phyloP scores from a whole-genome alignment of 2,888 invertebrate species.

The Torymus auratus region DNA sequence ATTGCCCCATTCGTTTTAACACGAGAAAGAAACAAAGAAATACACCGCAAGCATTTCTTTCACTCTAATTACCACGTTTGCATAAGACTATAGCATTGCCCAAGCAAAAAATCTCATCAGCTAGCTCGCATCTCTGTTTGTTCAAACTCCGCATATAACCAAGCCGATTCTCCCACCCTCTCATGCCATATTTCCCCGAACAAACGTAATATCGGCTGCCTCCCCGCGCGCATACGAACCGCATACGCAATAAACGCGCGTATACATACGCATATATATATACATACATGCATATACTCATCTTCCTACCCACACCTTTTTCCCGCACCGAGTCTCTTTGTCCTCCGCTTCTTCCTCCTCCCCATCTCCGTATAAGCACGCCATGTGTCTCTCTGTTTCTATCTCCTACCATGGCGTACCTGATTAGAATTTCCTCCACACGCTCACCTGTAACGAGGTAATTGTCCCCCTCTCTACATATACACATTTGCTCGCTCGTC shows the following conservation, averaged over 20 bases:
- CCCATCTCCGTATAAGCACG: neutral
- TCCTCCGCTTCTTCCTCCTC: neutral
- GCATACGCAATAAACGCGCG: neutral
- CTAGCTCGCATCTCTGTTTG: no score
- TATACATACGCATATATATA: neutral
- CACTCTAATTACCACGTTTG: no score
- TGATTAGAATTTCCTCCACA: constrained; percentile 51
- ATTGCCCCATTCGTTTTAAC: no score
- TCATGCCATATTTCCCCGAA: neutral
- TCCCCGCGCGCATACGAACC: neutral
- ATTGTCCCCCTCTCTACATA: constrained; percentile 24
- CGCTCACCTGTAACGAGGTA: constrained; percentile 32
- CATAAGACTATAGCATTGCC: no score
- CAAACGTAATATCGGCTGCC: constrained; percentile 4
- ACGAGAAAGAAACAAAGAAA: no score
- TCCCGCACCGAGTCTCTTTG: constrained; percentile 13
- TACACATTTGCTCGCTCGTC: neutral
- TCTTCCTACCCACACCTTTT: constrained; percentile 16
- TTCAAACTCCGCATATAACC: no score
- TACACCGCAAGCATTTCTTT: no score
- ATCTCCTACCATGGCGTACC: constrained; percentile 24
- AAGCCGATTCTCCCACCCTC: neutral
- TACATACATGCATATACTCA: neutral
- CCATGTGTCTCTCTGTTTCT: neutral
- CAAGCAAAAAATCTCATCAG: no score